Percentiles rank a stretch among this genome's conserved stretches.
Conservation (phyloP, 2,888 invertebrate species). For the Ophion ellenae region DNA sequence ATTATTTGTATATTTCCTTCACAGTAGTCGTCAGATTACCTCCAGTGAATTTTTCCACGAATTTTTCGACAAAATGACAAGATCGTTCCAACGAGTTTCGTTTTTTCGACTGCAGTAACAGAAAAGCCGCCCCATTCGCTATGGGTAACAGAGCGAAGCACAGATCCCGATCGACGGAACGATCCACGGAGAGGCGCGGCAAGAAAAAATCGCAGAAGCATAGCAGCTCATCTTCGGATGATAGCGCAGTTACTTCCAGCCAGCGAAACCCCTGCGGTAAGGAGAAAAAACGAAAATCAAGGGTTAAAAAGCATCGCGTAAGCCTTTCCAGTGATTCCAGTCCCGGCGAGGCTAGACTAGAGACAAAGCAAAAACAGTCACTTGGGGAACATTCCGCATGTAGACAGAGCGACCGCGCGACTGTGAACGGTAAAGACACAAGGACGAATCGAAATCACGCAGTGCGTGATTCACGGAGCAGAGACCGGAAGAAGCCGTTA, state of each 20-base stretch:
- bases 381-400: constrained; percentile 25
- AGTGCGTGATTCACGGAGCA: not conserved
- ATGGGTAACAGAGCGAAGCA: constrained; percentile 73
- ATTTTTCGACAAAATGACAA: constrained; percentile 5
- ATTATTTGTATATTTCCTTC: not conserved
- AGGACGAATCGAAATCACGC: not conserved
- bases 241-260: constrained; percentile 68
- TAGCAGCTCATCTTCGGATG: constrained; percentile 68
- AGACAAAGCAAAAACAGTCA: not conserved
- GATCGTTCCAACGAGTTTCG: not conserved
- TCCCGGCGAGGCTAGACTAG: not conserved
- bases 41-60: not conserved
- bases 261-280: constrained; percentile 72
- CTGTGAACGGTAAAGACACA: not conserved
- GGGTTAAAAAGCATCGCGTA: constrained; percentile 67
- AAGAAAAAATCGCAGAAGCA: constrained; percentile 69
- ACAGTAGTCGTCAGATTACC: constrained; percentile 18
- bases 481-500: constrained; percentile 7
- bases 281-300: constrained; percentile 74
- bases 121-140: constrained; percentile 2
- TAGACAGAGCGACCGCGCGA: not conserved
- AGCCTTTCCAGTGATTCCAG: constrained; percentile 51
- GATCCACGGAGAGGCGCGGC: constrained; percentile 61
- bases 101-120: not conserved
- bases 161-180: constrained; percentile 68